Conservation (phyloP, 2,113 vertebrate genomes). For the Dendropsophus ebraccatus region DNA sequence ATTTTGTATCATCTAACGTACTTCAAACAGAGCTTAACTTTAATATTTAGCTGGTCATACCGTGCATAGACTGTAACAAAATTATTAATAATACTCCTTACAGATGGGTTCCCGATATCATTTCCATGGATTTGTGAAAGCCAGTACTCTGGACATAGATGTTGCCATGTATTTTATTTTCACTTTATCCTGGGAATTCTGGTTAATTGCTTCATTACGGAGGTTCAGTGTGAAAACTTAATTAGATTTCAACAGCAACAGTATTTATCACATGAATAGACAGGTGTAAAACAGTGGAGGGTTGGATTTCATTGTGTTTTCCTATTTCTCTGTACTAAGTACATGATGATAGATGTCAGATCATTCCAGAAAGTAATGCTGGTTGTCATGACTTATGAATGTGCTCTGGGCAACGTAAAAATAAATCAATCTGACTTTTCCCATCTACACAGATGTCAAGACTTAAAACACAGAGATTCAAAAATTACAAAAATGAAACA, state of each 20-base stretch:
- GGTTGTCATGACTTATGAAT: slow-evolving; percentile 15
- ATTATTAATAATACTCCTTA: neutral
- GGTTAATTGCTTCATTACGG: slow-evolving; percentile 42
- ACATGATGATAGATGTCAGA: slow-evolving; percentile 17
- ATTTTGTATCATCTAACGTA: neutral
- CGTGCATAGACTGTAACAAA: neutral
- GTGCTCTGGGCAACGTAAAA: slow-evolving; percentile 15
- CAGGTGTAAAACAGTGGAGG: slow-evolving; percentile 43
- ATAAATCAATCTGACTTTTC: slow-evolving; percentile 20
- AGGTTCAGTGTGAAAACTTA: slow-evolving; percentile 33
- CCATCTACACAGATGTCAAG: neutral
- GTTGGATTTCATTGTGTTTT: slow-evolving; percentile 19
- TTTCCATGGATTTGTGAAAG: neutral
- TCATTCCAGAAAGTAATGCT: slow-evolving; percentile 9
- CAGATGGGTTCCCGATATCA: neutral
- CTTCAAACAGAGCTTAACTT: neutral
- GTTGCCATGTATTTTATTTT: slow-evolving; percentile 1
- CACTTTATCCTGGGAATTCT: slow-evolving; percentile 15
- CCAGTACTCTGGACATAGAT: neutral
- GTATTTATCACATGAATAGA: slow-evolving; percentile 43
- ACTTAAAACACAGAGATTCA: neutral
- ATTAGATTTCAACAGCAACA: slow-evolving; percentile 42
- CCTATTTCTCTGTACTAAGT: slow-evolving; percentile 10
- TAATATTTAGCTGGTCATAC: neutral
- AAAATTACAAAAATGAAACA: neutral